Base-by-base conservation (phyloP, 2,113 vertebrate species). In the Ceratotherium simum region DNA sequence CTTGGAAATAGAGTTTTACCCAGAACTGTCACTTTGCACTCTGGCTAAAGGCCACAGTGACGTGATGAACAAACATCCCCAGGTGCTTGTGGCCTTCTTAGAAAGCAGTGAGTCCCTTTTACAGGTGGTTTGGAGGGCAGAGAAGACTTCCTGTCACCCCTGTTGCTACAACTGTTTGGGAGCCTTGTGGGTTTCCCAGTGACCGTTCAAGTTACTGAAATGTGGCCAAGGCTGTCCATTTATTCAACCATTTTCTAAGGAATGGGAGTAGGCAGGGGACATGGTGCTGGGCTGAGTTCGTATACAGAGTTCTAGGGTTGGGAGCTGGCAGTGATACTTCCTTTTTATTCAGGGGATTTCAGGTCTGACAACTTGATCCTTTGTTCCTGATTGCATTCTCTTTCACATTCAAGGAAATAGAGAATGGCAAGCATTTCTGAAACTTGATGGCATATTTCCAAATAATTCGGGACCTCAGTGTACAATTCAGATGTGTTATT, bases 1-100 rank as follows among this genome's bases (percentile, higher is more conserved):
- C 48, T 93, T 62, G 67, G 75, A 97, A 92, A 36, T 94, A 80
- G 94, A 88, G 67, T 42, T 98, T 93, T 90, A 51, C 91, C 93
- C 85, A 51, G 82, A 58, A 33, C 17, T 60, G 51, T 76, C 86
- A 46, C 91, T 96, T 97, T 76, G 98, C 72, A 27, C 80, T 42
- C 29, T 67, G 90, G 90, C 92, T 62, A 27, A 88, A 92, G 93
- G 90, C 85, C 88, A 72, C 42, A n/a, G 76, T 36, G 76, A 92
- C 6, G 12, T 62, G 58, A 33, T 90, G 78, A 83, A 8, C 75
- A 82, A 65, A 95, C 93, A 79, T 29, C 42, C 51, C 10, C 33
- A 48, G 91, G 78, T 90, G 56, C 90, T 0, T 51, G 82, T 90
- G 90, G 88, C 81, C 73, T 67, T 73, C 92, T 70, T 12, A 88